Percentiles rank a stretch among this genome's conserved stretches.
Conservation (phyloP, 1,140 invertebrate genomes). For the Platyscapa corneri region DNA sequence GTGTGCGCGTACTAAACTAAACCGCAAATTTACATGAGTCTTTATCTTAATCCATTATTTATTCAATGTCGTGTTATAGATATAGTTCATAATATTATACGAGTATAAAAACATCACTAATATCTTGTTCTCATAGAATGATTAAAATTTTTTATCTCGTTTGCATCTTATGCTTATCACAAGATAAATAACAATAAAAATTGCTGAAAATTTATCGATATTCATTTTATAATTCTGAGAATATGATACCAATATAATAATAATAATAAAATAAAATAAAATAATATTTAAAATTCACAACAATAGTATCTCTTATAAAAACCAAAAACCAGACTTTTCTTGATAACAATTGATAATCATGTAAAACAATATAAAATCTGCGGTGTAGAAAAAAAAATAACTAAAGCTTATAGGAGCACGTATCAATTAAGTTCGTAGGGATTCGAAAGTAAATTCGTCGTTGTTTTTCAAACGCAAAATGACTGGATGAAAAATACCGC, state of each 20-base stretch:
- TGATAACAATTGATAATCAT: slow-evolving; percentile 47
- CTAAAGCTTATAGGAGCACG: slow-evolving; percentile 31
- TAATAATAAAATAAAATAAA: slow-evolving; percentile 30
- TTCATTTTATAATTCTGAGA: slow-evolving; percentile 28
- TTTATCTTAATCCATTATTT: slow-evolving; percentile 47
- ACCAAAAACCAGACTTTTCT: slow-evolving; percentile 50
- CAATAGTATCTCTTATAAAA: slow-evolving; percentile 47
- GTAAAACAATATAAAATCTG: slow-evolving; percentile 51
- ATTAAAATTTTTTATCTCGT: slow-evolving; percentile 52
- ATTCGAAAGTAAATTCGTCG: slow-evolving; percentile 47
- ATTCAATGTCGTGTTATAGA: slow-evolving; percentile 45
- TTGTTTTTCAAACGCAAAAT: slow-evolving; percentile 50
- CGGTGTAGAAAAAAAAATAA: slow-evolving; percentile 42
- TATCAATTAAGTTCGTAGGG: slow-evolving; percentile 32
- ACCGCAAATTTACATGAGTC: slow-evolving; percentile 48
- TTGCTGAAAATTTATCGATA: slow-evolving; percentile 27
- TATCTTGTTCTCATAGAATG: slow-evolving; percentile 42
- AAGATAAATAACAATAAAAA: slow-evolving; percentile 51
- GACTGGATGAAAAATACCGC: slow-evolving; percentile 46
- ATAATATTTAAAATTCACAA: slow-evolving; percentile 48
- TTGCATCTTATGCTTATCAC: slow-evolving; percentile 51
- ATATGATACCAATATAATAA: slow-evolving; percentile 34
- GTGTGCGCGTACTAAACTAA: slow-evolving; percentile 35
- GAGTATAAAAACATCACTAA: slow-evolving; percentile 50
- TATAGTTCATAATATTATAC: slow-evolving; percentile 49